Percentiles rank a stretch among this genome's conserved stretches.
Evolutionary conservation across 2,797 vertebrate genomes (phyloP).

Genomic region (Coccyzus lansbergi): DNA sequence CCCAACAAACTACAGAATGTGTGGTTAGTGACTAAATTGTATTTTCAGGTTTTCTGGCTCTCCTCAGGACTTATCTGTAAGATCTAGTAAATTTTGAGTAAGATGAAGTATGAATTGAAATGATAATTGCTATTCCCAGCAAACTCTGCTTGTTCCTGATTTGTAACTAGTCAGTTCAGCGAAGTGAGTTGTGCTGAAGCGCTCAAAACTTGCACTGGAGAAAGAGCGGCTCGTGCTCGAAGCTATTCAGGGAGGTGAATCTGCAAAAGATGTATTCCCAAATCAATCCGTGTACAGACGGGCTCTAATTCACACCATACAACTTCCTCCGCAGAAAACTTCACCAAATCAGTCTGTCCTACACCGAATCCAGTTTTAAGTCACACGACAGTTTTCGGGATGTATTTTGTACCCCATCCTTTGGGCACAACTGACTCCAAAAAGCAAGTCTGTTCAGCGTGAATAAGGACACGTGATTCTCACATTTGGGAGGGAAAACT

Average conservation of each 20-base stretch:
- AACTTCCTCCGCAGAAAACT: not conserved
- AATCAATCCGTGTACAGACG: not conserved
- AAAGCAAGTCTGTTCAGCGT: not conserved
- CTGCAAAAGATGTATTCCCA: not conserved
- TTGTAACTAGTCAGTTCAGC: not conserved
- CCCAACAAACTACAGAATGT: not conserved
- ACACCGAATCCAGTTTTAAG: not conserved
- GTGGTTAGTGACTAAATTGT: not conserved
- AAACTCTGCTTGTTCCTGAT: not conserved
- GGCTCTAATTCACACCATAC: slow-evolving; percentile 17
- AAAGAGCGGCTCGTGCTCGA: not conserved
- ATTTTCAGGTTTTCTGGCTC: not conserved
- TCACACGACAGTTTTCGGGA: not conserved
- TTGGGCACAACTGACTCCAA: not conserved
- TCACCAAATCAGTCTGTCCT: not conserved
- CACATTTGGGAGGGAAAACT: not conserved
- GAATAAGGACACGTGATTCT: not conserved
- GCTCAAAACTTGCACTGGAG: not conserved
- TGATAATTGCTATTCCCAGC: not conserved
- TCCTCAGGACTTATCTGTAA: not conserved
- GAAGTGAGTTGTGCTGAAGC: not conserved
- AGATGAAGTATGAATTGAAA: not conserved
- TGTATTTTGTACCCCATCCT: not conserved
- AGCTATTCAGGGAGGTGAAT: slow-evolving; percentile 7
- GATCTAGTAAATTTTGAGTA: not conserved